Percentiles rank a stretch among this genome's conserved stretches.
Conservation (phyloP, 2,888 invertebrate genomes). For the Tenthredo amoena region DNA sequence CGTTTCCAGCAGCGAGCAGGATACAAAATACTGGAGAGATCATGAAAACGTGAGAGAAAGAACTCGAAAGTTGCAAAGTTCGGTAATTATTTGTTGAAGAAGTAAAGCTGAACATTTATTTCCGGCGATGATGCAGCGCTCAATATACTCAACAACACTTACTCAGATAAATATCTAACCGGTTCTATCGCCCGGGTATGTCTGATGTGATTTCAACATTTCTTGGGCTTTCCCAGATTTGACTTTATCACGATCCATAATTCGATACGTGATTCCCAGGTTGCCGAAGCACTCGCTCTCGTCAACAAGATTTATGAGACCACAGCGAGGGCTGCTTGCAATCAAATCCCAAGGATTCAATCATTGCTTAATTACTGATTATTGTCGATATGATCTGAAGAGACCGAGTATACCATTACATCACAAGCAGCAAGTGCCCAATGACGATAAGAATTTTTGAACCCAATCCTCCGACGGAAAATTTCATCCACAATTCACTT, state of each 20-base stretch:
- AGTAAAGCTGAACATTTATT: background rate
- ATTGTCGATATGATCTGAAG: background rate
- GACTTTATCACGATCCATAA: slow-evolving; percentile 1
- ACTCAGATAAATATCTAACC: background rate
- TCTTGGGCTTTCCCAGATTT: background rate
- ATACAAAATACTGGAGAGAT: background rate
- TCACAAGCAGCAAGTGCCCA: background rate
- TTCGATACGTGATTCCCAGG: background rate
- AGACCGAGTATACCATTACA: background rate
- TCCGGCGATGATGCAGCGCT: background rate
- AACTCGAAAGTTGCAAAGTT: background rate
- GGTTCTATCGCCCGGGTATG: background rate
- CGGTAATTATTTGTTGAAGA: background rate
- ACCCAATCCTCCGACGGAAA: background rate
- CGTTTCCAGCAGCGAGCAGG: background rate
- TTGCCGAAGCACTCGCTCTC: background rate
- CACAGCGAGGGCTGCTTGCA: background rate
- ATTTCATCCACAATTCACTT: background rate
- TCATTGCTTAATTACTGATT: background rate
- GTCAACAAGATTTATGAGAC: background rate
- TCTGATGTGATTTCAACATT: background rate
- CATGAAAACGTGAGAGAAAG: background rate
- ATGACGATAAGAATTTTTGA: background rate
- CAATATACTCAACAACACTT: background rate
- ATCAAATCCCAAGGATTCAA: background rate